Conservation (phyloP, 2,113 vertebrate species). For the Rhadina sibilatrix region DNA sequence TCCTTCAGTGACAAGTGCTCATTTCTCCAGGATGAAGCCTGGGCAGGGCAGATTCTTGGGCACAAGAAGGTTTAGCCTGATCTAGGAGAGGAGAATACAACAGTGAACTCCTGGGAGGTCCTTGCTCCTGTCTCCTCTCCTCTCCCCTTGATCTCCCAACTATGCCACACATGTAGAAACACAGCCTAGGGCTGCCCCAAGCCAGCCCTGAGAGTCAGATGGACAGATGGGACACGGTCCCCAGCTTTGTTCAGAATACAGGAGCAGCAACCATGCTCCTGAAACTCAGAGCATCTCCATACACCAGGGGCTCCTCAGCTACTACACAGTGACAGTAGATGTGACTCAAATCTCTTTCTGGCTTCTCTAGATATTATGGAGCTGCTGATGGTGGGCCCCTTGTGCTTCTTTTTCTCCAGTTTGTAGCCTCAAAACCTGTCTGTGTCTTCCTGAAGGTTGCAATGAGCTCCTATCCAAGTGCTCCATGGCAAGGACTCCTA, state of each 20-base stretch:
- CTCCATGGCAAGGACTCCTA: neutral
- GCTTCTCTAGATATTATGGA: neutral
- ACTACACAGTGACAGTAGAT: neutral
- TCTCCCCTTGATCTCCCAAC: neutral
- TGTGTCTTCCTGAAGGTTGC: neutral
- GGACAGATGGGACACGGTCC: fast-evolving
- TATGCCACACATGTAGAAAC: neutral
- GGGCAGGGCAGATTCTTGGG: neutral
- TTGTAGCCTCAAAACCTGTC: neutral
- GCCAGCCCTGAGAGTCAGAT: neutral
- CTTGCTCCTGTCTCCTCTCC: neutral
- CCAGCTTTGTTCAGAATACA: neutral
- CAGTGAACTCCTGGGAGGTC: fast-evolving
- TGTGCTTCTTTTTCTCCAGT: fast-evolving
- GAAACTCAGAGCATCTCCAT: neutral
- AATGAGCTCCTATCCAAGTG: neutral
- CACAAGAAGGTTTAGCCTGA: neutral
- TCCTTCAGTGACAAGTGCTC: neutral
- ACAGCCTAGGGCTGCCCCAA: neutral
- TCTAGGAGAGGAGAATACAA: neutral
- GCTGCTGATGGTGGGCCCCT: neutral
- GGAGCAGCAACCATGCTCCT: fast-evolving
- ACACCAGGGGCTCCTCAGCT: neutral
- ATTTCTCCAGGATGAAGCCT: neutral
- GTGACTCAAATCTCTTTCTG: neutral